Conservation (phyloP, 2,113 vertebrate species). For the Pedetes capensis region DNA sequence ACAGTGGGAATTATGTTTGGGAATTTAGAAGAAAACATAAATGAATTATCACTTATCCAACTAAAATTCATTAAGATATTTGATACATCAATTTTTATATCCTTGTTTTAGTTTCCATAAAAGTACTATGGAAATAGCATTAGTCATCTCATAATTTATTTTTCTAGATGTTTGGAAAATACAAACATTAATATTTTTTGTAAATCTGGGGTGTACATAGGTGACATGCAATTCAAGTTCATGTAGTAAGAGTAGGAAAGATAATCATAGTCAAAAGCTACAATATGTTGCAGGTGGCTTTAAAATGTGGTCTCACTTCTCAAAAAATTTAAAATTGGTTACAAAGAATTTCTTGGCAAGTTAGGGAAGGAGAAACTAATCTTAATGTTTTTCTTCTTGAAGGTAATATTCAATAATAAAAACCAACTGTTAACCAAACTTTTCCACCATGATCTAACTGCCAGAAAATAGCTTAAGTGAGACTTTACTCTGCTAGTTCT, state of each 20-base stretch:
- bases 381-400: conserved; percentile 42
- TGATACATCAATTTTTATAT: background rate
- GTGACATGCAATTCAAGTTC: background rate
- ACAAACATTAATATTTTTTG: background rate
- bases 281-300: background rate
- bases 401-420: conserved; percentile 42
- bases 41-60: background rate
- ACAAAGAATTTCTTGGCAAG: conserved; percentile 46
- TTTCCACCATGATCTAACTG: conserved; percentile 31
- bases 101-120: background rate
- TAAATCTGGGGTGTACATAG: background rate
- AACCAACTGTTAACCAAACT: conserved; percentile 19
- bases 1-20: background rate
- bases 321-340: conserved; percentile 35
- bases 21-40: background rate
- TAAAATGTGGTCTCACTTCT: background rate
- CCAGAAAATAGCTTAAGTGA: conserved; percentile 39
- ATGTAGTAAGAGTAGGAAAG: background rate
- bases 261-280: background rate
- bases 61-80: background rate
- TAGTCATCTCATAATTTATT: background rate
- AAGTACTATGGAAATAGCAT: background rate
- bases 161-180: background rate
- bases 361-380: conserved; percentile 34
- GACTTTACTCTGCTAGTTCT: conserved; percentile 31